Evolutionary conservation across 2,888 invertebrate genomes (phyloP).

Genomic region (Melitaea athalia): DNA sequence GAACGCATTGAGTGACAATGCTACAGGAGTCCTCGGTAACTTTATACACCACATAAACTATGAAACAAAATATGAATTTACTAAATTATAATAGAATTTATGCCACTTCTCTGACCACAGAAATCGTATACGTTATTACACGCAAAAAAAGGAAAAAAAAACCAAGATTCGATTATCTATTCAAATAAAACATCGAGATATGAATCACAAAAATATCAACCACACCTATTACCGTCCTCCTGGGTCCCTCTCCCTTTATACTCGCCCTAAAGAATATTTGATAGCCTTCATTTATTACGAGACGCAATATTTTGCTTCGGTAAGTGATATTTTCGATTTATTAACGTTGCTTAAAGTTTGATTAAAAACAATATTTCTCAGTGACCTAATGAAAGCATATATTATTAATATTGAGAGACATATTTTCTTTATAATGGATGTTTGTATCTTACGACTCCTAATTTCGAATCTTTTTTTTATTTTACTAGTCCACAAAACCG

Average conservation of each 20-base stretch:
- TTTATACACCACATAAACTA: too few species aligned
- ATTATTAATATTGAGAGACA: background rate
- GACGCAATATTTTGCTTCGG: constrained; percentile 61
- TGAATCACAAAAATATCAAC: constrained; percentile 25
- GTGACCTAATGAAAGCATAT: background rate
- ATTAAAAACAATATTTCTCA: background rate
- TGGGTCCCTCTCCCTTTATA: constrained; percentile 40
- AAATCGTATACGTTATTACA: too few species aligned
- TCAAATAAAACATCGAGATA: constrained; percentile 7
- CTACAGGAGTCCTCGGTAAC: too few species aligned
- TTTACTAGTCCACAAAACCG: too few species aligned
- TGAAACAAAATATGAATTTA: too few species aligned
- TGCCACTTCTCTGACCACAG: too few species aligned
- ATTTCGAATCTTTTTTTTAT: too few species aligned
- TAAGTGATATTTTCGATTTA: constrained; percentile 61
- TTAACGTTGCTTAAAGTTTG: background rate
- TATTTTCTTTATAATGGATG: too few species aligned
- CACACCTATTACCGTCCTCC: constrained; percentile 25
- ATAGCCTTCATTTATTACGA: constrained; percentile 64
- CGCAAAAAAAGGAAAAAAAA: too few species aligned
- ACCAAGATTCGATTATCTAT: background rate
- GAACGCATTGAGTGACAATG: too few species aligned
- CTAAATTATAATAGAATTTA: too few species aligned
- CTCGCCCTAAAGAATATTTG: constrained; percentile 55
- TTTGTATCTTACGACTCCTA: too few species aligned